Base-by-base conservation (phyloP, 23 tunicate species). In the Oikopleura dioica region DNA sequence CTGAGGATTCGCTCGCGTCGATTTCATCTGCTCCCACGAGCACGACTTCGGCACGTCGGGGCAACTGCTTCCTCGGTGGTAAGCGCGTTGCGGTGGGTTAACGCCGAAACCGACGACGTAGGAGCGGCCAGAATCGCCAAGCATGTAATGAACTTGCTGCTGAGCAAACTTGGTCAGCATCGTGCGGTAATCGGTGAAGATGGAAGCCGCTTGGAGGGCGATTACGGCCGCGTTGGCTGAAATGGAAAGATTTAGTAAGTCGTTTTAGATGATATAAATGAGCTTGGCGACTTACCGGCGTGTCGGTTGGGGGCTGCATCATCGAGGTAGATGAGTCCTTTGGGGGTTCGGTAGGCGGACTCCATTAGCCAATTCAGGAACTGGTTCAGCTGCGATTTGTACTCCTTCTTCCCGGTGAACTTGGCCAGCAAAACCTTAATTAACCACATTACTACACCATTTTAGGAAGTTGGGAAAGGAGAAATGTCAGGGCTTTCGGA, bases 21-120 rank as follows among this genome's bases (percentile, higher is more conserved):
- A 38, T 32, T 78, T 83, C 37, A 78, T 76, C 59, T 83, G 38
- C 0, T 38, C 76, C 95, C 95, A 94, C 0, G 85, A 38, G 59
- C 99, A 94, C 30, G 83, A 75, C 5, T 84, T 84, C 0, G 99
- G 88, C 36, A 67, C 79, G 35, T 75, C 79, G 35, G 95, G 99
- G 38, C 99, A 94, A 1, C 87, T 81, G 50, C 95, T 86, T 34
- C 88, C 95, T 35, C 87, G 83, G 79, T 94, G 99, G 59, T 80
- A 81, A 0, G 99, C 88, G 30, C 79, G 80, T 29, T 76, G 82
- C 4, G 99, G 99, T 36, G 83, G 76, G 36, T 86, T 83, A 58
- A 79, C 68, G 9, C 99, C 99, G 68, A 79, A 94, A 24, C 95
- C 99, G 1, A 94, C 95, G 26, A 94, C 82, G 59, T 59, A 94